These are phyloP conservation scores for Neodon shergylaensis DNA, from an alignment of 2,113 vertebrate species.

Conservation along the genomic window DNA sequence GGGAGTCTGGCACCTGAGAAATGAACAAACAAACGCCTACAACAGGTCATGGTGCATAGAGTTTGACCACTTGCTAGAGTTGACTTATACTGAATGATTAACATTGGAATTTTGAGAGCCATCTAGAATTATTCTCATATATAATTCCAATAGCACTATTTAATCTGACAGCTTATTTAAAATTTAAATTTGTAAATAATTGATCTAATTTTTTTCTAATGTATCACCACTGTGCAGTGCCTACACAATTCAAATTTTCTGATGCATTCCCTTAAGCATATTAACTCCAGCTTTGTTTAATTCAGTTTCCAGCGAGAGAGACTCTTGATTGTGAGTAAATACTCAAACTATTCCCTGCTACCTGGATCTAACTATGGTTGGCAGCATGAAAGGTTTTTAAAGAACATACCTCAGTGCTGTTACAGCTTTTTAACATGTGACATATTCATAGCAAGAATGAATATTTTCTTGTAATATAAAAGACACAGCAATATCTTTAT, in stretches of 20 bases:
- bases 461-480: not conserved
- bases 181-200: not conserved
- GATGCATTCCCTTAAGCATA: not conserved
- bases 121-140: not conserved
- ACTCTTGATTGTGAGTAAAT: not conserved
- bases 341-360: not conserved
- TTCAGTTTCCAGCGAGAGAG: not conserved
- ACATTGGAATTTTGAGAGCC: fast-evolving
- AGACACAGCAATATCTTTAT: too few relatives aligned
- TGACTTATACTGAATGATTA: not conserved
- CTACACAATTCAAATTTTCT: not conserved
- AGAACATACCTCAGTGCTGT: not conserved
- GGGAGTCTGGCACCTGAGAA: too few relatives aligned
- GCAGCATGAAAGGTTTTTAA: not conserved
- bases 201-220: not conserved
- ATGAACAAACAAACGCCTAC: too few relatives aligned
- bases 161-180: not conserved
- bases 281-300: not conserved
- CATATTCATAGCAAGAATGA: not conserved
- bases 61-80: not conserved
- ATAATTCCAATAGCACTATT: not conserved
- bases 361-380: not conserved
- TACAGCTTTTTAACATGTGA: not conserved
- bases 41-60: fast-evolving
- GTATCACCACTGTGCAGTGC: not conserved